Evolutionary conservation across 2,113 vertebrate species (phyloP).

Genomic region (Hipposideros armiger): DNA sequence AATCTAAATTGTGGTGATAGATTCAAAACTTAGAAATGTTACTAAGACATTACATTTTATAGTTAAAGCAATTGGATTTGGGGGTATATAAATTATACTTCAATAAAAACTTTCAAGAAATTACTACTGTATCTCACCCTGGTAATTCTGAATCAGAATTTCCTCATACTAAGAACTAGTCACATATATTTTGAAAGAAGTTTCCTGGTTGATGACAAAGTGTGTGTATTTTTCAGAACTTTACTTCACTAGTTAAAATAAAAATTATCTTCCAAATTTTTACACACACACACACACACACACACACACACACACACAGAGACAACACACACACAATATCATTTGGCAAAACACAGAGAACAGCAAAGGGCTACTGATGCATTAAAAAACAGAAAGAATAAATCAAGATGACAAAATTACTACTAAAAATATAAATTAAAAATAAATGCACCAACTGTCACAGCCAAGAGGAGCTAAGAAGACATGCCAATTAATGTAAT

Average conservation of each 20-base stretch:
- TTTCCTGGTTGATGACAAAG: not conserved
- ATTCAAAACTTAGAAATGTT: not conserved
- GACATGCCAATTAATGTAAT: too few relatives aligned
- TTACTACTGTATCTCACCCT: not conserved
- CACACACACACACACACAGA: too few relatives aligned
- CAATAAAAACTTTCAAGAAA: not conserved
- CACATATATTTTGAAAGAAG: not conserved
- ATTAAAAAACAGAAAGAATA: not conserved
- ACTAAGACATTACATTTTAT: not conserved
- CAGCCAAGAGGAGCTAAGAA: too few relatives aligned
- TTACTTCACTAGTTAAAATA: not conserved
- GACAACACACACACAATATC: not conserved
- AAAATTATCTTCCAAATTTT: not conserved
- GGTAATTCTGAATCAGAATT: not conserved
- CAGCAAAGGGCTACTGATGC: not conserved
- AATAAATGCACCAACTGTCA: not conserved
- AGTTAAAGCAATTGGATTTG: not conserved
- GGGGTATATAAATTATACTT: not conserved
- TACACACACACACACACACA: not conserved
- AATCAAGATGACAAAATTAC: not conserved
- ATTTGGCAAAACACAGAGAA: not conserved
- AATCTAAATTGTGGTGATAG: not conserved
- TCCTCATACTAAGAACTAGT: not conserved
- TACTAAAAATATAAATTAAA: not conserved
- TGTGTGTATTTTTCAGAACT: not conserved